These are phyloP conservation scores for Pteronura brasiliensis DNA, from an alignment of 2,113 vertebrate species.

Conservation along the genomic window DNA sequence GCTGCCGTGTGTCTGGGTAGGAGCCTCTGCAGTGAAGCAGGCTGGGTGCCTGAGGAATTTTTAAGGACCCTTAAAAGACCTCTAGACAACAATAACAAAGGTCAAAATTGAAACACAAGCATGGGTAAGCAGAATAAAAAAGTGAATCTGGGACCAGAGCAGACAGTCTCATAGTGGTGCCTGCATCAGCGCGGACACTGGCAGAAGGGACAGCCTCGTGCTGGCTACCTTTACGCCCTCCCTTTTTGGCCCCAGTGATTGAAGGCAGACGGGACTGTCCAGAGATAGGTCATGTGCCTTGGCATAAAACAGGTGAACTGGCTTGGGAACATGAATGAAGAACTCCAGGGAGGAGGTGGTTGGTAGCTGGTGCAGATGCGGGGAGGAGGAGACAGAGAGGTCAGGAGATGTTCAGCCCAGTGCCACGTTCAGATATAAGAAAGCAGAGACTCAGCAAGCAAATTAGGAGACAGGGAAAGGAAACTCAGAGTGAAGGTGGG, in stretches of 20 bases:
- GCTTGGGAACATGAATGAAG: background rate
- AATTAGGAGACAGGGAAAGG: background rate
- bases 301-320: background rate
- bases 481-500: background rate
- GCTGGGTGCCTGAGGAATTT: background rate
- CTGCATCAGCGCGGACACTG: fast-evolving
- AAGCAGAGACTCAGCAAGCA: background rate
- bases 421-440: background rate
- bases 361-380: background rate
- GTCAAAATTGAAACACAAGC: slow-evolving; percentile 38
- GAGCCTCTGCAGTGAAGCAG: background rate
- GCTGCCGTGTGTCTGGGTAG: background rate
- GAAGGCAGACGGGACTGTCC: background rate
- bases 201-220: background rate
- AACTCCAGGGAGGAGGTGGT: background rate
- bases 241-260: background rate
- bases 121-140: background rate
- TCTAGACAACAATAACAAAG: slow-evolving; percentile 25
- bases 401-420: background rate
- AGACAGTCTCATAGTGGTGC: background rate
- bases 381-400: background rate
- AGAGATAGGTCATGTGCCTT: background rate
- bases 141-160: background rate
- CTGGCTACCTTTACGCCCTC: background rate
- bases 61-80: slow-evolving; percentile 9